These are phyloP conservation scores for Cynopterus brachyotis DNA, from an alignment of 2,113 vertebrate genomes.

Conservation along the genomic window DNA sequence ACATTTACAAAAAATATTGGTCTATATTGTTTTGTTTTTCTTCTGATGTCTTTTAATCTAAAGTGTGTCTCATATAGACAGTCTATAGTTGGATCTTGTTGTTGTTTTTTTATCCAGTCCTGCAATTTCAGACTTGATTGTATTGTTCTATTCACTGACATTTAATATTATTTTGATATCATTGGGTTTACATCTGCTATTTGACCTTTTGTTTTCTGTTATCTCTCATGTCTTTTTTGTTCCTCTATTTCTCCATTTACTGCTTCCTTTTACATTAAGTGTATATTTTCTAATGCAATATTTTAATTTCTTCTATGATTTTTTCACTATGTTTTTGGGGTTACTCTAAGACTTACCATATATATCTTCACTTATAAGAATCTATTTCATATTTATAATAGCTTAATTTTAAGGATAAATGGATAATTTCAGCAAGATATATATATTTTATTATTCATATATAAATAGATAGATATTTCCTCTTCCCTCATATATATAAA, in stretches of 20 bases:
- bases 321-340: background rate
- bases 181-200: background rate
- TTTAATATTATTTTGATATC: background rate
- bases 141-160: background rate
- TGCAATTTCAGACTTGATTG: background rate
- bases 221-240: background rate
- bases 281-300: background rate
- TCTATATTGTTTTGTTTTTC: background rate
- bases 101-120: background rate
- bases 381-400: background rate
- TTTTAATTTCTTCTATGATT: background rate
- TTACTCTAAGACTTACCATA: background rate
- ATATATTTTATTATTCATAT: background rate
- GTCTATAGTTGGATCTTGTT: background rate
- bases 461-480: background rate
- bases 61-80: background rate
- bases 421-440: background rate
- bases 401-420: background rate
- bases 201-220: background rate
- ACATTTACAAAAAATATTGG: background rate
- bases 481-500: background rate
- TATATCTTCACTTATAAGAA: background rate
- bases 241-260: background rate
- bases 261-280: background rate
- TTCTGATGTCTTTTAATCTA: background rate